phyloP scores from a whole-genome alignment of 2,113 vertebrate species.

The Ameiurus melas region DNA sequence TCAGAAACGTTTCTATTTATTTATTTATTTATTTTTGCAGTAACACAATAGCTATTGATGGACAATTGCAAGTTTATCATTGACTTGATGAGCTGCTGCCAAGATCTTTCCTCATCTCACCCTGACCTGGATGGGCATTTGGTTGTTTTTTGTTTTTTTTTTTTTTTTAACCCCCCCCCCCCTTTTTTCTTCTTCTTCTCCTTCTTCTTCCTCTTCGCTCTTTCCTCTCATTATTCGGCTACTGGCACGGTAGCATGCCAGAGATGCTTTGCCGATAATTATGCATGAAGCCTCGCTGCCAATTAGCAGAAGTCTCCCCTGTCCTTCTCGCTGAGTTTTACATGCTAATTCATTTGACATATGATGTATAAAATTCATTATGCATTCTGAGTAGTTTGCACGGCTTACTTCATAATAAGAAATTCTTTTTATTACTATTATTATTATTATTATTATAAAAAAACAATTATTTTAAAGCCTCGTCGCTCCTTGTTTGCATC shows the following conservation, averaged over 20 bases:
- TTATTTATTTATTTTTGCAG: too few species aligned
- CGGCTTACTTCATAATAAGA: slow-evolving; percentile 72
- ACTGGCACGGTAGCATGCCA: slow-evolving; percentile 71
- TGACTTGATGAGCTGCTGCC: slow-evolving; percentile 72
- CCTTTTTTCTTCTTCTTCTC: not conserved
- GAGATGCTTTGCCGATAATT: slow-evolving; percentile 76
- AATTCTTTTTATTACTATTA: slow-evolving; percentile 50
- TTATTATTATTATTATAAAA: not conserved
- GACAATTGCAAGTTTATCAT: slow-evolving; percentile 70
- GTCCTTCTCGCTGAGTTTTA: slow-evolving; percentile 79
- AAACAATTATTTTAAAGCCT: slow-evolving; percentile 1
- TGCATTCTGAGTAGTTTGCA: slow-evolving; percentile 80
- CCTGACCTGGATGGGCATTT: slow-evolving; percentile 63
- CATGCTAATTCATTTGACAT: slow-evolving; percentile 81
- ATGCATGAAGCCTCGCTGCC: slow-evolving; percentile 78
- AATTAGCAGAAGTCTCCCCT: slow-evolving; percentile 79
- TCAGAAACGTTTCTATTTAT: slow-evolving; percentile 13
- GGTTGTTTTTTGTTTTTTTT: slow-evolving; percentile 62
- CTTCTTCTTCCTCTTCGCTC: slow-evolving; percentile 3
- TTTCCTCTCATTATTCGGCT: slow-evolving; percentile 66
- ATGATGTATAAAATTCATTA: slow-evolving; percentile 83
- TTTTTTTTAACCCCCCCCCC: not conserved
- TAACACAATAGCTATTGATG: slow-evolving; percentile 59
- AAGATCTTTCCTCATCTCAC: slow-evolving; percentile 58
- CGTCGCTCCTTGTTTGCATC: slow-evolving; percentile 48